Base-by-base conservation (phyloP, 2,797 vertebrate genomes). In the Spondyliosoma cantharus region DNA sequence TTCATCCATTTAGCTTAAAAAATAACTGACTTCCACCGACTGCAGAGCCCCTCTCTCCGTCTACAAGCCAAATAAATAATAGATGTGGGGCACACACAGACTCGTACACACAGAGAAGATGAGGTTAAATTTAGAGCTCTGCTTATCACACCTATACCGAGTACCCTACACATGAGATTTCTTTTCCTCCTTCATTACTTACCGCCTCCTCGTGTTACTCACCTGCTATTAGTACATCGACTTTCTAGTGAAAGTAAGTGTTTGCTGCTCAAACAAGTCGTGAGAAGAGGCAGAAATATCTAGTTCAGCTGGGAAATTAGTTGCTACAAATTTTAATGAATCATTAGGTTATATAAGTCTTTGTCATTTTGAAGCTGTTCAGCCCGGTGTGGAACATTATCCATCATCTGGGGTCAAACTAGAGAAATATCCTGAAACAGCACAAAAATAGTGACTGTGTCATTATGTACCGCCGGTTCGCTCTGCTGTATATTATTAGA, bases 1-100 rank as follows among this genome's bases (percentile, higher is more conserved):
- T 84, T 83, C 45, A 61, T 83, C 69, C 50, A 62, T 80, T 90
- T 81, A 75, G 64, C 64, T 72, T 4, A 25, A 65, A 43, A 81
- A 78, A 78, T 80, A 61, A 84, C n/a, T 46, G 19, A 49, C n/a
- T 76, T 80, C 22, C 50, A 27, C 62, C 58, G 57, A 45, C 61
- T 78, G 64, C 45, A 29, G 58, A 3, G 17, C 19, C 45, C 60
- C 59, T 60, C 42, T 12, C 0, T 64, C 29, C 29, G 1, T 32
- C 69, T 71, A 5, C 37, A 8, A 74, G 61, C 46, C 22, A 48
- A 67, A 76, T 16, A 1, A 43, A 61, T 63, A 48, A 49, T 17
- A 42, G 43, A 57, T 58, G 24, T 68, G 19, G 22, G 57, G 49
- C n/a, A 64, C 9, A 43, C 20, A 24, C 32, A 59, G 58, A 46